Evolutionary conservation across 2,888 invertebrate species (phyloP), one percentile per base, ranked within the genome.

Genomic region (Barypeithes pellucidus): DNA sequence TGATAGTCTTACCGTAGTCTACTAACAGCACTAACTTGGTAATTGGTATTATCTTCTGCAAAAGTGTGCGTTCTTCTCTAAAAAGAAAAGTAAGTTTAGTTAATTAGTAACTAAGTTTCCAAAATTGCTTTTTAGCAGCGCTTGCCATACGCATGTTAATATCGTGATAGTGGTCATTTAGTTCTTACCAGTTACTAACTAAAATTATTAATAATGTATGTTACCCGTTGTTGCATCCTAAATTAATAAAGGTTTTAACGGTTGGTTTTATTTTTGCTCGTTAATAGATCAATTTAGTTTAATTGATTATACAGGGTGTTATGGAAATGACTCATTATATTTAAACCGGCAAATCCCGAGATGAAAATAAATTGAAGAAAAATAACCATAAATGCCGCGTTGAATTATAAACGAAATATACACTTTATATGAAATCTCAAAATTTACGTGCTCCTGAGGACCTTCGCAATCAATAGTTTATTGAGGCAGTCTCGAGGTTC

Each of bases 71-170:
- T 47, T 62, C 73, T 76, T 76, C 69, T 75, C 57, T 74, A 75
- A 67, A 75, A 75, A n/a, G n/a, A 77, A 75, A 75, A 76, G 74
- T 75, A 76, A 67, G 72, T 76, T 69, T 74, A 63, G 59, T 54
- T 33, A 59, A 36, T 66, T 71, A 63, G 29, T 22, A 20, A 50
- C 29, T 63, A 63, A 67, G 14, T 67, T 67, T 62, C 16, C 29
- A 22, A 61, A 50, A 71, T 16, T 68, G 78, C 77, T 77, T 79
- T 67, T 78, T 78, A 77, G 79, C 77, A 67, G 62, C 65, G 68
- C 73, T 47, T 72, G 41, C 36, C 43, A 69, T 69, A 71, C 65
- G 77, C 77, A 76, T 76, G 76, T 54, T 62, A 67, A 60, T 63
- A 43, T 43, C 24, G 43, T 43, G 39, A 43, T 43, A 41, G 60